A percentile compares a stretch with the other conserved stretches of the same genome.
These are phyloP conservation scores for Gnatocerus cornutus DNA, from an alignment of 2,888 invertebrate species.

Conservation along the genomic window DNA sequence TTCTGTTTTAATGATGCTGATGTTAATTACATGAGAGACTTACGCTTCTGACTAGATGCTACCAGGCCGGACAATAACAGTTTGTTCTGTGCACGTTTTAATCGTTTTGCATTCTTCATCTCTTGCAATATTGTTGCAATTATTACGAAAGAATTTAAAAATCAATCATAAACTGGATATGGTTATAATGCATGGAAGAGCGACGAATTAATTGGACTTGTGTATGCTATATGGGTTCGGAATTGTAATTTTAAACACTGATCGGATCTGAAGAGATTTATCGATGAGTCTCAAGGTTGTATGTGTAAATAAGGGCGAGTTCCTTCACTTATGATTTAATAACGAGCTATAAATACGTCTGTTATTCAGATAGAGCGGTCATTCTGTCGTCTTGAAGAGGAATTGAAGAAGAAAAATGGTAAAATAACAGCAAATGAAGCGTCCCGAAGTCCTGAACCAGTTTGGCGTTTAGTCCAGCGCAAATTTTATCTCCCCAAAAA, in stretches of 20 bases:
- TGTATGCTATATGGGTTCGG: constrained; percentile 2
- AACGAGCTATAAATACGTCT: not conserved
- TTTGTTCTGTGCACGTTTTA: constrained; percentile 18
- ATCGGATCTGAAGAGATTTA: constrained; percentile 36
- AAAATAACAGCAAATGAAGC: too few species aligned
- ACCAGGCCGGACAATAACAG: constrained; percentile 26
- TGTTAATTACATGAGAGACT: constrained; percentile 33
- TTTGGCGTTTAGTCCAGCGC: too few species aligned
- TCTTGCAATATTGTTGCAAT: constrained; percentile 23
- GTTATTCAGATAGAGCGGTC: too few species aligned
- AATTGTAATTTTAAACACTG: constrained; percentile 21
- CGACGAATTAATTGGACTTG: constrained; percentile 7
- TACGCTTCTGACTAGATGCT: constrained; percentile 15
- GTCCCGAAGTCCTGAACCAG: too few species aligned
- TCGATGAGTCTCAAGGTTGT: constrained; percentile 27
- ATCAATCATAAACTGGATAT: constrained; percentile 12
- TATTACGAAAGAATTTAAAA: constrained; percentile 19
- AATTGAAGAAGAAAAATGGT: too few species aligned
- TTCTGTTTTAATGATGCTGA: constrained; percentile 34
- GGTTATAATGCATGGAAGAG: constrained; percentile 1
- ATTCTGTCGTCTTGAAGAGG: too few species aligned
- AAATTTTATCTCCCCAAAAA: too few species aligned
- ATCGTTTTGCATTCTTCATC: constrained; percentile 29
- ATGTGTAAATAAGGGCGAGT: constrained; percentile 5
- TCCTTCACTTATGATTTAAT: constrained; percentile 3